phyloP scores from a whole-genome alignment of 2,113 vertebrate genomes.

The Atherinomorus stipes region DNA sequence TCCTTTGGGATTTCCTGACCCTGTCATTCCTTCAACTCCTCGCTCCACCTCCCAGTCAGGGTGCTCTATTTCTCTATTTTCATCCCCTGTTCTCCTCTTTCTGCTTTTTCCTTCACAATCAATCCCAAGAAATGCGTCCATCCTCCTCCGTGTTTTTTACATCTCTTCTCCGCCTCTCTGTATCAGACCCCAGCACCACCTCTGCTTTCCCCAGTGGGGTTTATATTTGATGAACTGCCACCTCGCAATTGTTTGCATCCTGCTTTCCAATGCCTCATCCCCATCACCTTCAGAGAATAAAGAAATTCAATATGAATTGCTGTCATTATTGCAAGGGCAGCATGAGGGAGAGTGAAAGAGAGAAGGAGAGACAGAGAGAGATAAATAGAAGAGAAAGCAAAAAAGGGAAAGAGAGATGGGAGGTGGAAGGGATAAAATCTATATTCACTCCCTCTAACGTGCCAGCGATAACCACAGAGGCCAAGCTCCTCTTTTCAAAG shows the following conservation, averaged over 20 bases:
- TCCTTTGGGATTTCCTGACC: conserved; percentile 50
- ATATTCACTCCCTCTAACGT: conserved; percentile 75
- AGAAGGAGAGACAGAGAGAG: conserved; percentile 41
- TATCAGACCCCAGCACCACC: conserved; percentile 9
- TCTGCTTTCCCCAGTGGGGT: conserved; percentile 11
- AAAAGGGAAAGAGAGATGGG: conserved; percentile 52
- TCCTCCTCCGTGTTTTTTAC: conserved; percentile 18
- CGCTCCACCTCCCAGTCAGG: conserved; percentile 31
- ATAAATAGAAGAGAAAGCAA: conserved; percentile 59
- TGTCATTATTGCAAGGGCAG: conserved; percentile 76
- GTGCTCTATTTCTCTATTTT: conserved; percentile 36
- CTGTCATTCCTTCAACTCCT: conserved; percentile 37
- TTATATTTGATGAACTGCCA: conserved; percentile 61
- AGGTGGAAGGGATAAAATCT: conserved; percentile 77
- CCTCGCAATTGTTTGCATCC: conserved; percentile 64
- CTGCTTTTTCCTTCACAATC: conserved; percentile 26
- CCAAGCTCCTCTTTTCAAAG: conserved; percentile 75
- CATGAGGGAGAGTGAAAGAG: conserved; percentile 40
- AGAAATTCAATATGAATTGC: conserved; percentile 78
- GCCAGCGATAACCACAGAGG: conserved; percentile 73
- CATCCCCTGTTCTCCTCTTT: conserved; percentile 6
- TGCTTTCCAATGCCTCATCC: conserved; percentile 49
- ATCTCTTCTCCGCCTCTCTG: conserved; percentile 25
- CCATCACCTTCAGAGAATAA: conserved; percentile 67
- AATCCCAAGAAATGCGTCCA: conserved; percentile 22